These are phyloP conservation scores for Vespertilio murinus DNA, from an alignment of 2,797 vertebrate species.

Conservation along the genomic window DNA sequence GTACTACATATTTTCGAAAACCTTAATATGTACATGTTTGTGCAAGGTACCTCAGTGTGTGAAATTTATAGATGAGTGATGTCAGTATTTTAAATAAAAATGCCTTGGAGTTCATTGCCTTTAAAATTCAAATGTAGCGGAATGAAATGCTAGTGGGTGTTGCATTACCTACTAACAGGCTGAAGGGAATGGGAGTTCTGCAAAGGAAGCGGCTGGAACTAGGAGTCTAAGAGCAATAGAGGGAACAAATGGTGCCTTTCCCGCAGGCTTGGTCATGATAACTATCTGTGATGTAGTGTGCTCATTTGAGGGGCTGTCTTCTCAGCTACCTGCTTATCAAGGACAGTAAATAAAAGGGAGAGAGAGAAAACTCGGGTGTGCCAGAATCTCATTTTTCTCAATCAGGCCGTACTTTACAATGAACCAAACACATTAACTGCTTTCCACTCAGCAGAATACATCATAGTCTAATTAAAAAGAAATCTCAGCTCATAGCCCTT, in stretches of 20 bases:
- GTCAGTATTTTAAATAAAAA: slow-evolving; percentile 32
- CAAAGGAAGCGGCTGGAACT: not conserved
- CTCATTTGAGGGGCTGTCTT: slow-evolving; percentile 61
- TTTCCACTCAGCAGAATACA: not conserved
- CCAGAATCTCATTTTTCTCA: slow-evolving; percentile 71
- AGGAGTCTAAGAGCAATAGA: not conserved
- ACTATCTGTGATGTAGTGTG: not conserved
- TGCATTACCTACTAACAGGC: not conserved
- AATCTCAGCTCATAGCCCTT: not conserved
- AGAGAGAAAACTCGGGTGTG: slow-evolving; percentile 62
- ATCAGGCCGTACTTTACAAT: slow-evolving; percentile 27
- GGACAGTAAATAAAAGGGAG: slow-evolving; percentile 67
- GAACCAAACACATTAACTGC: slow-evolving; percentile 16
- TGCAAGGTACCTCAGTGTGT: not conserved
- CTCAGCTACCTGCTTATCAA: slow-evolving; percentile 40
- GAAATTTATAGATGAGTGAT: not conserved
- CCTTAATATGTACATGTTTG: slow-evolving; percentile 16
- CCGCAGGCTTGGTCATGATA: not conserved
- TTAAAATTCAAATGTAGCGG: slow-evolving; percentile 27
- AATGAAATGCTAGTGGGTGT: not conserved
- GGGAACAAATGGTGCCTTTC: not conserved
- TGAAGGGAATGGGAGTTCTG: not conserved
- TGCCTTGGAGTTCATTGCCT: not conserved
- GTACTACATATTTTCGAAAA: not conserved
- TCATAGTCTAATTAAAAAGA: not conserved